phyloP scores from a whole-genome alignment of 2,888 invertebrate genomes.

The Phrixothrix hirtus region DNA sequence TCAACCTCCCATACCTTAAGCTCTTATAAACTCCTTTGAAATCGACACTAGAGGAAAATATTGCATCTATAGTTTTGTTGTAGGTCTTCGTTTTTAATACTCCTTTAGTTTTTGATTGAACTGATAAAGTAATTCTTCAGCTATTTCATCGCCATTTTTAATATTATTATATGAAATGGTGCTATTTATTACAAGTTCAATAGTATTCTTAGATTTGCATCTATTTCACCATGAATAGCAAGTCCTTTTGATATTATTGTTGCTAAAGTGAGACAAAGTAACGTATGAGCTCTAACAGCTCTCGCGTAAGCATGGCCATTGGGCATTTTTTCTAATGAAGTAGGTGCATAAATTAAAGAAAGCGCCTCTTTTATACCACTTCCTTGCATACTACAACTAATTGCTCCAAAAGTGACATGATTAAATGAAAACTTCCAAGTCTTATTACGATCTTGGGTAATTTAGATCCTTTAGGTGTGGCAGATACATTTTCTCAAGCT shows the following conservation, averaged over 20 bases:
- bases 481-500: slow-evolving; percentile 39
- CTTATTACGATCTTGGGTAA: slow-evolving; percentile 44
- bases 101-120: slow-evolving; percentile 41
- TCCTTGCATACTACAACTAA: slow-evolving; percentile 50
- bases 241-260: too few relatives aligned
- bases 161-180: slow-evolving; percentile 43
- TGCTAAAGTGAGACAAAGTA: slow-evolving; percentile 46
- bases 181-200: slow-evolving; percentile 37
- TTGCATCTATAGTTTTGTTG: slow-evolving; percentile 45
- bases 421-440: slow-evolving; percentile 43
- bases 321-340: slow-evolving; percentile 42
- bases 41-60: slow-evolving; percentile 49
- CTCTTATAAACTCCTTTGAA: slow-evolving; percentile 48
- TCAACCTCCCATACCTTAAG: slow-evolving; percentile 51
- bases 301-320: too few relatives aligned
- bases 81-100: slow-evolving; percentile 45
- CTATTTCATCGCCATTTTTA: slow-evolving; percentile 43
- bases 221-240: slow-evolving; percentile 40
- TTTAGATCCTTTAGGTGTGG: slow-evolving; percentile 34
- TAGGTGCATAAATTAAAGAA: too few relatives aligned
- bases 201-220: slow-evolving; percentile 37
- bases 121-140: slow-evolving; percentile 40
- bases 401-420: slow-evolving; percentile 51
- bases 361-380: too few relatives aligned
- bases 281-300: slow-evolving; percentile 37